Evolutionary conservation across 2,797 vertebrate genomes (phyloP).

Genomic region (Pogoniulus pusillus): DNA sequence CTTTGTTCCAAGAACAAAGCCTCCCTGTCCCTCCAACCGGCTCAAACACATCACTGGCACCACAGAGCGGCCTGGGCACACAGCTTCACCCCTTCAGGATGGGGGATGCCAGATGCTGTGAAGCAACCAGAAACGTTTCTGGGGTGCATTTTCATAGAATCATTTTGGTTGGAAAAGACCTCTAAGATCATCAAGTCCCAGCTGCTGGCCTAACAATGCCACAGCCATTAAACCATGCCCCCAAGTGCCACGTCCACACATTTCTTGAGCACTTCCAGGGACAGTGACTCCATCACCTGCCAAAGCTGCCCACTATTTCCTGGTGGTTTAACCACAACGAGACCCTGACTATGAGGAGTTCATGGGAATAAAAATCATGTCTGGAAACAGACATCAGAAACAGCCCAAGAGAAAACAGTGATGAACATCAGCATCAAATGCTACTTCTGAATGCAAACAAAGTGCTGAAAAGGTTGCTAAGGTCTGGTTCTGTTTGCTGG

Average conservation of each 20-base stretch:
- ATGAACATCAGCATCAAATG: not conserved
- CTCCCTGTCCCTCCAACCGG: too few species aligned
- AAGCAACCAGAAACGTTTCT: too few species aligned
- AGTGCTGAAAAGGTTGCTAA: not conserved
- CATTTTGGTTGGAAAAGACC: too few species aligned
- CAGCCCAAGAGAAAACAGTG: not conserved
- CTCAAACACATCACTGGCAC: rapidly evolving
- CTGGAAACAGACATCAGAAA: not conserved
- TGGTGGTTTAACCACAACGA: not conserved
- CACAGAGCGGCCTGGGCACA: rapidly evolving
- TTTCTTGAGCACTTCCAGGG: too few species aligned
- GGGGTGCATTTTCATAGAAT: not conserved
- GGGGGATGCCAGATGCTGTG: not conserved
- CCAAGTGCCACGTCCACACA: too few species aligned
- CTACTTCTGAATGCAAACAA: rapidly evolving
- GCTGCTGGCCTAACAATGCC: too few species aligned
- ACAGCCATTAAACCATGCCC: too few species aligned
- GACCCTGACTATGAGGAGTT: rapidly evolving
- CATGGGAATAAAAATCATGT: rapidly evolving
- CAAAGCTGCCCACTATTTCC: too few species aligned
- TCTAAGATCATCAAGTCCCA: too few species aligned
- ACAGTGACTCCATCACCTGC: too few species aligned
- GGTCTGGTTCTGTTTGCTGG: not conserved
- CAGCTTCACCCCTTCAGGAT: rapidly evolving
- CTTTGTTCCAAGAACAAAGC: too few species aligned